Evolutionary conservation across 2,113 vertebrate species (phyloP).

Genomic region (Zapornia atra): DNA sequence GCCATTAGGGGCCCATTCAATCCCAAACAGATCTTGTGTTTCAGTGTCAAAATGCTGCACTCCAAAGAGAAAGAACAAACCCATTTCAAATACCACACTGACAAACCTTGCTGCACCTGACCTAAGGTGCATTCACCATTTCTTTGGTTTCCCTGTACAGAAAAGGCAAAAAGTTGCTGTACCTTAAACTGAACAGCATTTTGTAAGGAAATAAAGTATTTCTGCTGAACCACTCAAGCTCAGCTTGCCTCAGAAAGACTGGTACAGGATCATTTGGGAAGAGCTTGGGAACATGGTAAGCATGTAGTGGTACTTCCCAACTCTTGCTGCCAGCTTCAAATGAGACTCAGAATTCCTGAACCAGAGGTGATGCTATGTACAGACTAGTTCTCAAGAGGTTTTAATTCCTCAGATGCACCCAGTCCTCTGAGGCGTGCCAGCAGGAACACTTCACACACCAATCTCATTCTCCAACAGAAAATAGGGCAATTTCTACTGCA

Average conservation of each 20-base stretch:
- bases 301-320: neutral
- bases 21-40: constrained; percentile 90
- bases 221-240: neutral
- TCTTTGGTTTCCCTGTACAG: neutral
- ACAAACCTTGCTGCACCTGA: neutral
- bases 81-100: neutral
- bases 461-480: neutral
- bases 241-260: neutral
- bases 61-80: neutral
- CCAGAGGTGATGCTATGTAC: rapidly evolving
- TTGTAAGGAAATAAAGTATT: neutral
- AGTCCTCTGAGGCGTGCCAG: rapidly evolving
- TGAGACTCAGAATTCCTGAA: neutral
- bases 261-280: neutral
- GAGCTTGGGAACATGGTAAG: neutral
- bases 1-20: constrained; percentile 96
- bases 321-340: neutral
- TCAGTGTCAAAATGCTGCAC: constrained; percentile 93
- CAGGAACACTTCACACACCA: neutral
- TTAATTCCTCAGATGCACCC: neutral
- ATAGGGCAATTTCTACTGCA: rapidly evolving
- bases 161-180: neutral
- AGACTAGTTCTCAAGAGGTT: neutral
- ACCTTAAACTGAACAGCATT: neutral
- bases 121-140: neutral